These are phyloP conservation scores for Drosophila busckii DNA, from an alignment of 1,140 invertebrate species.

Conservation along the genomic window DNA sequence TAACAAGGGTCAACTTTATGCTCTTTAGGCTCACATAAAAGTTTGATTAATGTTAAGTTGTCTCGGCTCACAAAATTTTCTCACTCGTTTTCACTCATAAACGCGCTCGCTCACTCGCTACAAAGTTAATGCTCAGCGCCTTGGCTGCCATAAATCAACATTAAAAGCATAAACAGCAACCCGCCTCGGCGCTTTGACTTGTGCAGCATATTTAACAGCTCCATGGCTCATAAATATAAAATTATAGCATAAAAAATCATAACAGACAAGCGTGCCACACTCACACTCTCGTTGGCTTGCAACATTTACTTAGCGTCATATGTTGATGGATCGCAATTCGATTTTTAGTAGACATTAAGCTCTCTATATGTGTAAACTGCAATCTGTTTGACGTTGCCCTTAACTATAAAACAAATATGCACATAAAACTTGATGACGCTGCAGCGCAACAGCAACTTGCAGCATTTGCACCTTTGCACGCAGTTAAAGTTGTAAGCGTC, in stretches of 20 bases:
- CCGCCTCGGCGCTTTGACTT: neutral
- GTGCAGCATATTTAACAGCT: constrained; percentile 56
- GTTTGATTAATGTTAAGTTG: constrained; percentile 67
- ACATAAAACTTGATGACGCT: constrained; percentile 48
- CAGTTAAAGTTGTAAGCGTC: too few species aligned
- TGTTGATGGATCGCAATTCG: constrained; percentile 74
- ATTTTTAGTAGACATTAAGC: constrained; percentile 77
- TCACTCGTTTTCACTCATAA: constrained; percentile 4
- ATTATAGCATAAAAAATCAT: constrained; percentile 77
- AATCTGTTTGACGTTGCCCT: constrained; percentile 54
- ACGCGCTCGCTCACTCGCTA: neutral
- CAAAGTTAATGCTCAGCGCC: constrained; percentile 21
- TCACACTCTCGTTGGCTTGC: neutral
- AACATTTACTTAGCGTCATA: constrained; percentile 30
- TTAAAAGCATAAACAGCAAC: constrained; percentile 61
- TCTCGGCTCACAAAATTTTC: constrained; percentile 23
- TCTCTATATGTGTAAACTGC: constrained; percentile 53
- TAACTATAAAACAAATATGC: constrained; percentile 53
- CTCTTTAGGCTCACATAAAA: constrained; percentile 59
- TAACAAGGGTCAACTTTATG: constrained; percentile 4
- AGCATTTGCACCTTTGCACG: constrained; percentile 43
- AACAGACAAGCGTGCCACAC: constrained; percentile 29
- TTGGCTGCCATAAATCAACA: constrained; percentile 55
- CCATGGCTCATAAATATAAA: constrained; percentile 73
- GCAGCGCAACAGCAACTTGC: constrained; percentile 12